Evolutionary conservation across 2,797 vertebrate genomes (phyloP).

Genomic region (Spinus pinus): DNA sequence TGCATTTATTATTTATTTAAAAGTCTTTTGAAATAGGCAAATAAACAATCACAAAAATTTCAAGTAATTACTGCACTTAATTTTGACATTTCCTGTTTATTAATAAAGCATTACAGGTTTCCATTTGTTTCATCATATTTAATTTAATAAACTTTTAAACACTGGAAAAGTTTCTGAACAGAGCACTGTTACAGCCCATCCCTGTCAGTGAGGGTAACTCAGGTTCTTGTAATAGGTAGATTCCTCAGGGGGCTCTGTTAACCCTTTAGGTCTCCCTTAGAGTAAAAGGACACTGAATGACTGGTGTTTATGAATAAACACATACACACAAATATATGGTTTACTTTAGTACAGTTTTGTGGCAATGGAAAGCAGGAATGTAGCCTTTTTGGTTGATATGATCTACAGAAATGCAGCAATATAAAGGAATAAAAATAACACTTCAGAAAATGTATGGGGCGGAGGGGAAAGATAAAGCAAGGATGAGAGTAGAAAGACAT

Average conservation of each 20-base stretch:
- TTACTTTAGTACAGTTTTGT: not conserved
- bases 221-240: not conserved
- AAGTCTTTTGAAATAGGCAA: not conserved
- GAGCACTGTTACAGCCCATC: rapidly evolving
- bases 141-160: not conserved
- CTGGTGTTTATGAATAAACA: not conserved
- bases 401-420: not conserved
- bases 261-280: not conserved
- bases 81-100: conserved; percentile 3
- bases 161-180: not conserved
- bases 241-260: not conserved
- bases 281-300: not conserved
- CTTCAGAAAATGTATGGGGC: not conserved
- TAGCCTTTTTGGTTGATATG: not conserved
- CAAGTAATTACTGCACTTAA: not conserved
- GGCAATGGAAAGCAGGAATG: not conserved
- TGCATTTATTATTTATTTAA: not conserved
- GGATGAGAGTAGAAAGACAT: not conserved
- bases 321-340: no score
- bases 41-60: not conserved
- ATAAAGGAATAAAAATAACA: not conserved
- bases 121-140: not conserved
- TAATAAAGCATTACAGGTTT: not conserved
- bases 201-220: not conserved
- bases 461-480: not conserved